phyloP scores from a whole-genome alignment of 2,888 invertebrate species.

The Hecatera dysodea region DNA sequence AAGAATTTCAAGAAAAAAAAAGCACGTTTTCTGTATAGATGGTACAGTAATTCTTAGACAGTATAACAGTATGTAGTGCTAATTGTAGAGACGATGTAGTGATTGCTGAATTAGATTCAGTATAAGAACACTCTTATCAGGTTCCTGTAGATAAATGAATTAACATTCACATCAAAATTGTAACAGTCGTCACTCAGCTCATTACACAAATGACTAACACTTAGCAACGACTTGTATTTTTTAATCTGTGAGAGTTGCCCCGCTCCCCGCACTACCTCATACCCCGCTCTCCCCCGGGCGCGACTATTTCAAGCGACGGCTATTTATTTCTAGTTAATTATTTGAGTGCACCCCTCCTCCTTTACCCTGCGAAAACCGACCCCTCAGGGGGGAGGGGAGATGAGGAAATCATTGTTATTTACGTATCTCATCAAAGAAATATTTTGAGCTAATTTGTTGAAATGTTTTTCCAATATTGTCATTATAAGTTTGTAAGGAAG shows the following conservation, averaged over 20 bases:
- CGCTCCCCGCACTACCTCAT: not conserved
- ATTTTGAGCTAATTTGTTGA: constrained; percentile 66
- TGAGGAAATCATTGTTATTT: constrained; percentile 67
- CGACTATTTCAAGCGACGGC: constrained; percentile 69
- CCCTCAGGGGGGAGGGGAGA: constrained; percentile 14
- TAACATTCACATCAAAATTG: too few species aligned
- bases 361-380: not conserved
- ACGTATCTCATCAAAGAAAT: constrained; percentile 67
- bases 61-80: too few species aligned
- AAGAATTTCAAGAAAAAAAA: too few species aligned
- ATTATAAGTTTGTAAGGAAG: constrained; percentile 40
- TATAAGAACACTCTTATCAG: not conserved
- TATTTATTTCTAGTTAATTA: constrained; percentile 78
- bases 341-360: constrained; percentile 66
- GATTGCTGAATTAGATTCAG: too few species aligned
- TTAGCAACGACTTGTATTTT: constrained; percentile 35
- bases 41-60: too few species aligned
- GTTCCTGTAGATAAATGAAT: not conserved
- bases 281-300: constrained; percentile 57
- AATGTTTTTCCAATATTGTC: constrained; percentile 61
- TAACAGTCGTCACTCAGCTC: not conserved
- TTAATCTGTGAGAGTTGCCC: constrained; percentile 47
- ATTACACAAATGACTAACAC: constrained; percentile 8
- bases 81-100: too few species aligned
- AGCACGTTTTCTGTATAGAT: too few species aligned